phyloP scores from a whole-genome alignment of 1,140 invertebrate genomes.

The Battus philenor region DNA sequence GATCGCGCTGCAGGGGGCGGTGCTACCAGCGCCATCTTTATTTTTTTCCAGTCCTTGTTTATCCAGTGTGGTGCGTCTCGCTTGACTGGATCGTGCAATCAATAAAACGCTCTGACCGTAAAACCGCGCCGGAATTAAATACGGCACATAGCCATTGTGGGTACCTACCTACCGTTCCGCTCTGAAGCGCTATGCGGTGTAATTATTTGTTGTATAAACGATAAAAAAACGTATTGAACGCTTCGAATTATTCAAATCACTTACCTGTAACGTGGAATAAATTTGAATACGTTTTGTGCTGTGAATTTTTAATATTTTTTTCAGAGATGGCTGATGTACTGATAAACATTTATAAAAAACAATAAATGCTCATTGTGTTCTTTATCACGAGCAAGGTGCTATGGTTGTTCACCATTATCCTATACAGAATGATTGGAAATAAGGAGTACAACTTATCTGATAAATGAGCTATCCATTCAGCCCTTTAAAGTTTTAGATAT shows the following conservation, averaged over 20 bases:
- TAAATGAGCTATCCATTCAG: too few relatives aligned
- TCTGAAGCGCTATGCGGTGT: constrained; percentile 20
- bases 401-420: too few relatives aligned
- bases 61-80: constrained; percentile 54
- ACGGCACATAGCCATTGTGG: constrained; percentile 36
- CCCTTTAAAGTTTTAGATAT: too few relatives aligned
- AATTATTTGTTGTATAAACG: constrained; percentile 26
- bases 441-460: too few relatives aligned
- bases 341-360: too few relatives aligned
- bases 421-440: too few relatives aligned
- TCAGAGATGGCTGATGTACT: too few relatives aligned
- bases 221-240: constrained; percentile 13
- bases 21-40: constrained; percentile 57
- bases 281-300: neutral
- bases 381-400: too few relatives aligned
- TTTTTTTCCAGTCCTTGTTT: constrained; percentile 70
- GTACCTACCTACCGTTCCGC: constrained; percentile 33
- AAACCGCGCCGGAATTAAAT: constrained; percentile 63
- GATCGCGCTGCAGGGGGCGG: constrained; percentile 56
- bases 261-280: neutral
- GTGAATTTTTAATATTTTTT: too few relatives aligned
- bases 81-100: constrained; percentile 59
- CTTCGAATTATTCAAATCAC: constrained; percentile 8
- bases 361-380: too few relatives aligned
- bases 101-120: constrained; percentile 61